phyloP scores from a whole-genome alignment of 37 sponge, comb jelly and placozoan species.

The Ianthella basta region DNA sequence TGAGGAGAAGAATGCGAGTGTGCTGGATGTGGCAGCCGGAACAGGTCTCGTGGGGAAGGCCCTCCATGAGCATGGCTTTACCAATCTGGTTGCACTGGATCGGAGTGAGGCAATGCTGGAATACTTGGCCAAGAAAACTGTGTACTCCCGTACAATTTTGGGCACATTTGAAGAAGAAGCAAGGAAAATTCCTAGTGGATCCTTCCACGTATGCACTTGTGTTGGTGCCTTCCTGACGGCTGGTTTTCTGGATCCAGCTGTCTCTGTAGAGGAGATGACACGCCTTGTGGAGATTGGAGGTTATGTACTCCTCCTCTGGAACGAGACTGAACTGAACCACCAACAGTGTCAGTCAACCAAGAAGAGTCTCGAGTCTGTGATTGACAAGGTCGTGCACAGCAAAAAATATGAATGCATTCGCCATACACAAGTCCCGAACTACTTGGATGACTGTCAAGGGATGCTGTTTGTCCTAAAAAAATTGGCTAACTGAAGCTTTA shows the following conservation, averaged over 20 bases:
- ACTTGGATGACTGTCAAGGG: constrained; percentile 40
- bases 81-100: constrained; percentile 44
- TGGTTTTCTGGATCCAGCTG: constrained; percentile 37
- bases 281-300: constrained; percentile 40
- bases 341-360: constrained; percentile 24
- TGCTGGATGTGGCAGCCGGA: constrained; percentile 48
- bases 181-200: constrained; percentile 10
- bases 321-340: constrained; percentile 32
- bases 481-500: too few species aligned
- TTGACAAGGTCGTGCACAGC: neutral
- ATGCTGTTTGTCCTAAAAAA: constrained; percentile 19
- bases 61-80: constrained; percentile 30
- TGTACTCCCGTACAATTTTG: constrained; percentile 17
- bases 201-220: constrained; percentile 44
- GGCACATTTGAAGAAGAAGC: constrained; percentile 49
- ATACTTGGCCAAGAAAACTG: constrained; percentile 17
- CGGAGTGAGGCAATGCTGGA: constrained; percentile 40
- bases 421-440: constrained; percentile 12
- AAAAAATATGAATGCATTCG: constrained; percentile 13
- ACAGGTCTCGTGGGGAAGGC: constrained; percentile 53
- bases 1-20: neutral
- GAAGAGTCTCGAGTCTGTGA: constrained; percentile 5
- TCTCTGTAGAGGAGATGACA: constrained; percentile 32
- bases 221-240: constrained; percentile 50
- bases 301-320: constrained; percentile 33